Evolutionary conservation across 2,113 vertebrate genomes (phyloP).

Genomic region (Atractosteus spatula): DNA sequence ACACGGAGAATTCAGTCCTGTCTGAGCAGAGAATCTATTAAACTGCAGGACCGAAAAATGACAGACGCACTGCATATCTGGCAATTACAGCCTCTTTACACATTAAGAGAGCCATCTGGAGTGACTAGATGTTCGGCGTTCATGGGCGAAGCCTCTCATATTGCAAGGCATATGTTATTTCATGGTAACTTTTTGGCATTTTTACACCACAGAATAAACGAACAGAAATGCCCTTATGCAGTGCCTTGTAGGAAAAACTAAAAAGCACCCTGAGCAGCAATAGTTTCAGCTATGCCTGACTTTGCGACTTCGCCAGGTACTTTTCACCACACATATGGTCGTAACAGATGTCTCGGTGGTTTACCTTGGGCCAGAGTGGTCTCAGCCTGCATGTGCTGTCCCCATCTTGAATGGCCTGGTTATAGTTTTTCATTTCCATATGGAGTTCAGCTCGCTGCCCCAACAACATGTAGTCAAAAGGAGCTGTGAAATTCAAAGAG

Average conservation of each 20-base stretch:
- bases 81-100: background rate
- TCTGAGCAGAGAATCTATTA: no score
- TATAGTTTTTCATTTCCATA: slow-evolving; percentile 75
- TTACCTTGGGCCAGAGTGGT: slow-evolving; percentile 78
- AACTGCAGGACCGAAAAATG: no score
- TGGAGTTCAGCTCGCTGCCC: slow-evolving; percentile 74
- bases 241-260: no score
- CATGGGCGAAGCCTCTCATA: background rate
- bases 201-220: no score
- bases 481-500: slow-evolving; percentile 53
- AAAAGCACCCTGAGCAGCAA: no score
- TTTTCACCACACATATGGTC: no score
- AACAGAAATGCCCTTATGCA: no score
- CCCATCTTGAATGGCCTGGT: slow-evolving; percentile 73
- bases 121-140: no score
- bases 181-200: background rate
- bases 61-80: background rate
- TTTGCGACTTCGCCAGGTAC: no score
- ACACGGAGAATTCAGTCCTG: no score
- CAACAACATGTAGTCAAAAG: slow-evolving; percentile 70
- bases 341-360: background rate
- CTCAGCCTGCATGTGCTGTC: slow-evolving; percentile 66
- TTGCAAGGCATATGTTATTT: background rate
- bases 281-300: no score
- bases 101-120: background rate